Conservation (phyloP, 1,140 invertebrate species). For the Tetragonula clypearis region DNA sequence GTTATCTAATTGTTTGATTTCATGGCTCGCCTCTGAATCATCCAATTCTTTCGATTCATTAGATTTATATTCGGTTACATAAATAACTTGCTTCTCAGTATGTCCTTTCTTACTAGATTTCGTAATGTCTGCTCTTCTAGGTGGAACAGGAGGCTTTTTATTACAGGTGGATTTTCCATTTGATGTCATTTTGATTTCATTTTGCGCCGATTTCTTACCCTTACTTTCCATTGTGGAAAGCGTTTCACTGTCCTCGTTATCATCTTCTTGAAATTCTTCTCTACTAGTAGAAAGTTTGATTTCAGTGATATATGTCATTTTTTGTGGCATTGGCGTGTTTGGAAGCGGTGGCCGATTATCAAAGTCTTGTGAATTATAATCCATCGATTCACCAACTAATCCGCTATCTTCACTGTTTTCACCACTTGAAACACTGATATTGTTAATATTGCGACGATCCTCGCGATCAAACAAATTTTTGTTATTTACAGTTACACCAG, state of each 20-base stretch:
- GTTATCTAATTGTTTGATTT: constrained; percentile 52
- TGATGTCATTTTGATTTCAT: constrained; percentile 70
- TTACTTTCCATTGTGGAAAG: constrained; percentile 61
- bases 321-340: constrained; percentile 78
- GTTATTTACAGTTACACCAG: constrained; percentile 72
- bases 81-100: constrained; percentile 76
- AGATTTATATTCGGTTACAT: constrained; percentile 78
- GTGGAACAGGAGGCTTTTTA: constrained; percentile 79
- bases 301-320: constrained; percentile 81
- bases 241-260: constrained; percentile 66
- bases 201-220: constrained; percentile 56
- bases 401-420: constrained; percentile 79
- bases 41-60: constrained; percentile 55
- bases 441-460: constrained; percentile 77
- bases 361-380: constrained; percentile 67
- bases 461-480: constrained; percentile 65
- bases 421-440: constrained; percentile 77
- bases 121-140: constrained; percentile 73
- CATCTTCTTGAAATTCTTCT: constrained; percentile 57
- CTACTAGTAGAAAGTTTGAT: constrained; percentile 79
- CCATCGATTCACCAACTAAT: constrained; percentile 72
- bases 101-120: constrained; percentile 66
- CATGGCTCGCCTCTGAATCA: constrained; percentile 20
- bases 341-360: constrained; percentile 75
- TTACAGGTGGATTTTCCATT: constrained; percentile 74